These are phyloP conservation scores for Rhimphoctona megacephalus DNA, from an alignment of 2,888 invertebrate species.

Conservation along the genomic window DNA sequence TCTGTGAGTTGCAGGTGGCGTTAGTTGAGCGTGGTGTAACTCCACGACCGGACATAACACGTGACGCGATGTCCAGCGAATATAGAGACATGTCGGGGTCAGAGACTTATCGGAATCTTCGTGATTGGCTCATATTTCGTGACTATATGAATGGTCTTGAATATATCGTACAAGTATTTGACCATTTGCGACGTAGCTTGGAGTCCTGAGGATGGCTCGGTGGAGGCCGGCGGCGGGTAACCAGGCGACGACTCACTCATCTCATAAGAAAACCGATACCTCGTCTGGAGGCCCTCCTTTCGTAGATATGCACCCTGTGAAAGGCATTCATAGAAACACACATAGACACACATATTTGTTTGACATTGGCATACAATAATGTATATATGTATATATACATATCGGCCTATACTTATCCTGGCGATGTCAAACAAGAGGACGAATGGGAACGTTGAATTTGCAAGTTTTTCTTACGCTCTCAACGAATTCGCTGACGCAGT, in stretches of 20 bases:
- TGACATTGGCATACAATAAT: not conserved
- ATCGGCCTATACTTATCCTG: not conserved
- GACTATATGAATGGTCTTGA: conserved; percentile 88
- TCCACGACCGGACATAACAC: conserved; percentile 82
- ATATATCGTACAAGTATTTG: conserved; percentile 86
- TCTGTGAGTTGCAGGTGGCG: conserved; percentile 89
- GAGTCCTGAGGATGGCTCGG: conserved; percentile 81
- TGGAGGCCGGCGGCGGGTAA: conserved; percentile 78
- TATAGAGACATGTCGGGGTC: conserved; percentile 78
- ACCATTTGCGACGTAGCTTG: conserved; percentile 80
- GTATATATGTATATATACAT: conserved; percentile 1
- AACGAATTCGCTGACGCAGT: not conserved
- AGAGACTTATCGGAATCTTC: conserved; percentile 84
- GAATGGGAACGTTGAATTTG: not conserved
- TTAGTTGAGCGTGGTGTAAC: conserved; percentile 83
- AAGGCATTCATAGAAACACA: conserved; percentile 7
- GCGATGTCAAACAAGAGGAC: not conserved
- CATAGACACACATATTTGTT: not conserved
- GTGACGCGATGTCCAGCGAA: conserved; percentile 84
- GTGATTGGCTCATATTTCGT: conserved; percentile 88
- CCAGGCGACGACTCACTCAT: conserved; percentile 77
- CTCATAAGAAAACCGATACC: conserved; percentile 72
- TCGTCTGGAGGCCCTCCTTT: conserved; percentile 71
- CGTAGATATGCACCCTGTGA: conserved; percentile 54
- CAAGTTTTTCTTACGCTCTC: not conserved